Evolutionary conservation across 2,797 vertebrate genomes (phyloP).

Genomic region (Phylloscopus collybita): DNA sequence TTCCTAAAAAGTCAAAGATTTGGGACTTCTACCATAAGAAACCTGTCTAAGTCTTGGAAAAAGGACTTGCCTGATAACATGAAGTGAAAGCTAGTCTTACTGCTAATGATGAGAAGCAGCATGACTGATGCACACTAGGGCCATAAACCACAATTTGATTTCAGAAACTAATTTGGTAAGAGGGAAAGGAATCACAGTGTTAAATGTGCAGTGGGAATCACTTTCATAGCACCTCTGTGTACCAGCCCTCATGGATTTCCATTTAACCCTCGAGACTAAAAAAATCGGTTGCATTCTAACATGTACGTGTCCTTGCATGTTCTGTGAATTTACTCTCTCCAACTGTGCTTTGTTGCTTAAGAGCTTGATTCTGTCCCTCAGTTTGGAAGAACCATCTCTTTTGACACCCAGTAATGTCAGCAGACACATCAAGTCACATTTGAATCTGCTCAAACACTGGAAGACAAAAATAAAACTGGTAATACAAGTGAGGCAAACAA

Average conservation of each 20-base stretch:
- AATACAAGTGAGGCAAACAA: background rate
- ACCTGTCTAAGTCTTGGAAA: background rate
- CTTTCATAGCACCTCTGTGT: background rate
- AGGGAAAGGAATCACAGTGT: background rate
- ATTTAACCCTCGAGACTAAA: background rate
- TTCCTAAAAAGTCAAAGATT: background rate
- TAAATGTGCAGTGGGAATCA: background rate
- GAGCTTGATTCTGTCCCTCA: background rate
- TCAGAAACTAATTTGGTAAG: background rate
- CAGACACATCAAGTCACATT: background rate
- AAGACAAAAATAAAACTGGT: slow-evolving; percentile 3
- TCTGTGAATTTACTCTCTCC: background rate
- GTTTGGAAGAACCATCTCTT: background rate
- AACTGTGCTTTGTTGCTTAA: background rate
- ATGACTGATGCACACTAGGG: background rate
- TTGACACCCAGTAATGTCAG: background rate
- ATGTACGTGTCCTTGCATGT: background rate
- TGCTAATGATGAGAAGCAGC: background rate
- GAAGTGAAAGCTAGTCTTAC: background rate
- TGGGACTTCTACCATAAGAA: background rate
- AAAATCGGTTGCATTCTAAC: background rate
- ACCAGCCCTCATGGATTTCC: background rate
- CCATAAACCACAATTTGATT: background rate
- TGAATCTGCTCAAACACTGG: background rate
- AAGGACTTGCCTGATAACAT: background rate